These are phyloP conservation scores for Phalera bucephala DNA, from an alignment of 2,888 invertebrate species.

Conservation along the genomic window DNA sequence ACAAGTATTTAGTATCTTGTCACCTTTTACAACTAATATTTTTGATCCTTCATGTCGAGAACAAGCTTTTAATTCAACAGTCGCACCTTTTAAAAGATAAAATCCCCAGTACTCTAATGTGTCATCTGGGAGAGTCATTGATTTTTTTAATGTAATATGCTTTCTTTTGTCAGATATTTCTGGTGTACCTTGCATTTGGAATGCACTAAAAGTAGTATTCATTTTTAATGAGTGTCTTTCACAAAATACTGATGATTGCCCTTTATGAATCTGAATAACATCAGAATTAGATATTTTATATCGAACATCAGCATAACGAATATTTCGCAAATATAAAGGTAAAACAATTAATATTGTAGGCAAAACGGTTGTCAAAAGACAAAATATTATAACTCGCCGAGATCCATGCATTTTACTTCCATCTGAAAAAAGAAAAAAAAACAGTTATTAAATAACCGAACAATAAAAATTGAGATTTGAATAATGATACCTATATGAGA, in stretches of 20 bases:
- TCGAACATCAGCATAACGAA: conserved; percentile 89
- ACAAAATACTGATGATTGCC: conserved; percentile 92
- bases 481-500: no score
- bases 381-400: conserved; percentile 90
- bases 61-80: conserved; percentile 90
- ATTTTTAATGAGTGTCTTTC: conserved; percentile 89
- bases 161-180: conserved; percentile 87
- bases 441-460: no score
- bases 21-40: conserved; percentile 91
- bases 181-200: conserved; percentile 88
- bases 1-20: conserved; percentile 89
- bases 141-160: conserved; percentile 90
- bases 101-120: conserved; percentile 95
- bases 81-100: conserved; percentile 90
- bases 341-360: conserved; percentile 89
- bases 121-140: conserved; percentile 92
- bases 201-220: conserved; percentile 88
- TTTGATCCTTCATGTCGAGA: conserved; percentile 91
- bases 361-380: conserved; percentile 88
- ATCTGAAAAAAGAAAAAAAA: conserved; percentile 77
- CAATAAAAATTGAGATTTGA: no score
- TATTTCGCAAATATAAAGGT: conserved; percentile 90
- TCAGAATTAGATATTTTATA: conserved; percentile 93
- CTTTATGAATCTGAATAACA: conserved; percentile 91
- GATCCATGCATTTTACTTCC: conserved; percentile 90